phyloP scores from a whole-genome alignment of 2,797 vertebrate genomes.

The Pseudochirops cupreus region DNA sequence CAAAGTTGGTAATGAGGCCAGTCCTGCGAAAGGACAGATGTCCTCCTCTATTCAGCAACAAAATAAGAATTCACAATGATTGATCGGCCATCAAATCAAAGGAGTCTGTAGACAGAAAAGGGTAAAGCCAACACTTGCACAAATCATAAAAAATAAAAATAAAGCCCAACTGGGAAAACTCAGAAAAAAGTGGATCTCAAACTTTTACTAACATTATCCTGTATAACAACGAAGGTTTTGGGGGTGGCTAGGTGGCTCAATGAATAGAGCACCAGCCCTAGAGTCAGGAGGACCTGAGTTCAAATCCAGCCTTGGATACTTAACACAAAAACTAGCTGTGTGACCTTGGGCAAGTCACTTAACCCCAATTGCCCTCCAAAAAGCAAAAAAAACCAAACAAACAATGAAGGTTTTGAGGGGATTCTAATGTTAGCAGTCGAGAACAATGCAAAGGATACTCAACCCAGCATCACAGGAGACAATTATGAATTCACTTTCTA shows the following conservation, averaged over 20 bases:
- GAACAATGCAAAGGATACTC: background rate
- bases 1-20: slow-evolving; percentile 21
- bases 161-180: slow-evolving; percentile 60
- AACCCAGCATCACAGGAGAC: background rate
- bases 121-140: slow-evolving; percentile 36
- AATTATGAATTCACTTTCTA: background rate
- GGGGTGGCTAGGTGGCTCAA: too few species aligned
- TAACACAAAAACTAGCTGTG: too few species aligned
- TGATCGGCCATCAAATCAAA: slow-evolving; percentile 42
- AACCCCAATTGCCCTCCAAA: too few species aligned
- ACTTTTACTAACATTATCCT: slow-evolving; percentile 56
- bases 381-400: too few species aligned
- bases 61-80: slow-evolving; percentile 42
- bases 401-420: background rate
- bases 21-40: slow-evolving; percentile 21
- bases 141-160: background rate
- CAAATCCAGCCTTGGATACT: too few species aligned
- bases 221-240: slow-evolving; percentile 50
- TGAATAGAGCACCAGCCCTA: too few species aligned
- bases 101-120: slow-evolving; percentile 40
- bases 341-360: too few species aligned
- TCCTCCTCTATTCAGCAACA: background rate
- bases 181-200: slow-evolving; percentile 54
- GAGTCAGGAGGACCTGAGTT: too few species aligned
- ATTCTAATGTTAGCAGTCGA: background rate